These are phyloP conservation scores for Meandrusa payeni DNA, from an alignment of 2,888 invertebrate genomes.

Conservation along the genomic window DNA sequence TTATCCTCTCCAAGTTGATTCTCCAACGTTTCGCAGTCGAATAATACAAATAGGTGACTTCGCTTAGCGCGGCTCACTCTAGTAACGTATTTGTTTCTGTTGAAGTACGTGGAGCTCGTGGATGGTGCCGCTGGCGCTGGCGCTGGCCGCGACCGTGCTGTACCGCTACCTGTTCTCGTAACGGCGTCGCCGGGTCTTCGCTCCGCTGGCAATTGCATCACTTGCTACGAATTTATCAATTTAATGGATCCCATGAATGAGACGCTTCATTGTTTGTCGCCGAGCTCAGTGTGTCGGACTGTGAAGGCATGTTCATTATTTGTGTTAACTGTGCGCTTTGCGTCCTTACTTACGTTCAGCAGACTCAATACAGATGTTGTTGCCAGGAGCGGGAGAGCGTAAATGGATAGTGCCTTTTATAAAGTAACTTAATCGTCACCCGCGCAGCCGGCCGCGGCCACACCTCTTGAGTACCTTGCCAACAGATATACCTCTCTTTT, in stretches of 20 bases:
- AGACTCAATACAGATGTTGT: not conserved
- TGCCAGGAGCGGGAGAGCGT: not conserved
- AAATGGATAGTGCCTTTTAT: slow-evolving; percentile 6
- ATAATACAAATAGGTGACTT: too few relatives aligned
- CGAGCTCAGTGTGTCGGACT: not conserved
- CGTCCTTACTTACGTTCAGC: not conserved
- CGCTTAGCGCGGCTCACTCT: too few relatives aligned
- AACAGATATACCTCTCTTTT: slow-evolving; percentile 18
- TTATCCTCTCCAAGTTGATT: too few relatives aligned
- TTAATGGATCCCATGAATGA: slow-evolving; percentile 3
- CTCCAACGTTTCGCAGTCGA: too few relatives aligned
- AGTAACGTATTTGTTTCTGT: slow-evolving; percentile 29
- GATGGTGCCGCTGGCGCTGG: slow-evolving; percentile 85
- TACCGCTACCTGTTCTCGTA: slow-evolving; percentile 85
- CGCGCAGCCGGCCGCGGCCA: not conserved
- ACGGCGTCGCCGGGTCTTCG: slow-evolving; percentile 32
- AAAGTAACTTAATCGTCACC: not conserved
- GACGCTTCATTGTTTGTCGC: not conserved
- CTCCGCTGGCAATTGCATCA: not conserved
- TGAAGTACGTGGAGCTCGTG: slow-evolving; percentile 80
- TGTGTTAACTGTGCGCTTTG: not conserved
- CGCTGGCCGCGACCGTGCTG: slow-evolving; percentile 84
- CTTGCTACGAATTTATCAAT: not conserved
- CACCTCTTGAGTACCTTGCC: slow-evolving; percentile 13
- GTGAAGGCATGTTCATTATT: too few relatives aligned